Evolutionary conservation across 2,888 invertebrate genomes (phyloP), one percentile per base, ranked within the genome.

Genomic region (Drosophila kuntzei): DNA sequence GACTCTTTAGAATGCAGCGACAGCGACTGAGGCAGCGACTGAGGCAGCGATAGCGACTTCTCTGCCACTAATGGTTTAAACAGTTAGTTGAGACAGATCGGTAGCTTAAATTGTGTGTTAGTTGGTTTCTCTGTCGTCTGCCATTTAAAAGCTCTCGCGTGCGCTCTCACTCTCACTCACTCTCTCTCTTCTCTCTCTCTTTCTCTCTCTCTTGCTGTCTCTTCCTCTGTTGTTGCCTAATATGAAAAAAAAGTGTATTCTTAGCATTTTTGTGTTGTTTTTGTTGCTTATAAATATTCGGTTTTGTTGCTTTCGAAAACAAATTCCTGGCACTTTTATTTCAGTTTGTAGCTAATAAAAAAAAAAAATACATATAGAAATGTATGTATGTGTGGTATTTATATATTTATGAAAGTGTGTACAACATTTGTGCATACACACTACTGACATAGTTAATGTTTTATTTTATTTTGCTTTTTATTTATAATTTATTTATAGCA

Each of bases 391-490:
- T 39, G 25, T 27, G 14, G 16, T 43, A 25, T 55, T 34, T 60
- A 53, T 80, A 54, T 80, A 54, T 80, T 62, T 80, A 32, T 61
- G 47, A 43, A 34, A 47, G 51, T 47, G 57, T 81, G 61, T 62
- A 47, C 43, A 79, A 71, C 50, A 70, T 77, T 84, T 87, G 87
- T 81, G 81, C 81, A 82, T 82, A 87, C 81, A 87, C 81, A 87
- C 81, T 85, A 82, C 85, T 82, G 81, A 82, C 81, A 82, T 87
- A 87, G 64, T 79, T 87, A 62, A 60, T 66, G 57, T 51, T 64
- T 59, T 62, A 16, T 46, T 64, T 62, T 44, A 57, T 37, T 51
- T 49, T 57, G n/a, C n/a, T 39, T 61, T 46, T 49, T 50, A 22
- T 44, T 16, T 46, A 34, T 25, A 34, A 51, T 59, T 64, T 70